These are phyloP conservation scores for Pelagia noctiluca DNA, from an alignment of 30 jellyfish, hydroid and myxozoan species.

Conservation along the genomic window DNA sequence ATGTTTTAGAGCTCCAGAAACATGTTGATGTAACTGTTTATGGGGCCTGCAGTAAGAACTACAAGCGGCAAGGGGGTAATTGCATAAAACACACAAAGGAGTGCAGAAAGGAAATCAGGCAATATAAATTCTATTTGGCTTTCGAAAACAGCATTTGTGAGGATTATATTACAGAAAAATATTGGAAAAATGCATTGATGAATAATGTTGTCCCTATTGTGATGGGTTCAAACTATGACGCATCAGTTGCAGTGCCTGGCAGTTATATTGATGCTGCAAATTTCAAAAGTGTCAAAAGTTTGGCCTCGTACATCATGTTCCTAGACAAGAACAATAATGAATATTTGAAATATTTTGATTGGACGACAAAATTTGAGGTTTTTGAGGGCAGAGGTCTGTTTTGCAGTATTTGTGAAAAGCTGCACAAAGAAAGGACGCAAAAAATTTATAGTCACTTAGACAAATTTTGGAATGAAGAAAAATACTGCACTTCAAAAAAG, in stretches of 20 bases:
- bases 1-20: slow-evolving; percentile 78
- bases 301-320: slow-evolving; percentile 70
- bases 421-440: slow-evolving; percentile 32
- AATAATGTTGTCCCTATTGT: slow-evolving; percentile 88
- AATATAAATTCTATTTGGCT: slow-evolving; percentile 80
- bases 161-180: slow-evolving; percentile 94
- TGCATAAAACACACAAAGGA: slow-evolving; percentile 63
- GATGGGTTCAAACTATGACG: slow-evolving; percentile 86
- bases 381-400: slow-evolving; percentile 58
- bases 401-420: slow-evolving; percentile 72
- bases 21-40: slow-evolving; percentile 83
- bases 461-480: slow-evolving; percentile 76
- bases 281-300: slow-evolving; percentile 60
- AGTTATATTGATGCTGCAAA: slow-evolving; percentile 75
- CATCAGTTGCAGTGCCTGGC: slow-evolving; percentile 79
- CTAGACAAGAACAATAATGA: slow-evolving; percentile 72
- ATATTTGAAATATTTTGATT: slow-evolving; percentile 73
- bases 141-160: slow-evolving; percentile 92
- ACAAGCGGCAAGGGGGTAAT: slow-evolving; percentile 57
- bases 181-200: slow-evolving; percentile 79
- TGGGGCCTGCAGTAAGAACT: slow-evolving; percentile 83
- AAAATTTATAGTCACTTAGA: slow-evolving; percentile 56
- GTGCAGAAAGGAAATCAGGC: slow-evolving; percentile 59
- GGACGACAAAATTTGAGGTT: slow-evolving; percentile 76
- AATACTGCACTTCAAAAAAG: slow-evolving; percentile 41